Evolutionary conservation across 2,888 invertebrate species (phyloP).

Genomic region (Trissoscelio sp.): DNA sequence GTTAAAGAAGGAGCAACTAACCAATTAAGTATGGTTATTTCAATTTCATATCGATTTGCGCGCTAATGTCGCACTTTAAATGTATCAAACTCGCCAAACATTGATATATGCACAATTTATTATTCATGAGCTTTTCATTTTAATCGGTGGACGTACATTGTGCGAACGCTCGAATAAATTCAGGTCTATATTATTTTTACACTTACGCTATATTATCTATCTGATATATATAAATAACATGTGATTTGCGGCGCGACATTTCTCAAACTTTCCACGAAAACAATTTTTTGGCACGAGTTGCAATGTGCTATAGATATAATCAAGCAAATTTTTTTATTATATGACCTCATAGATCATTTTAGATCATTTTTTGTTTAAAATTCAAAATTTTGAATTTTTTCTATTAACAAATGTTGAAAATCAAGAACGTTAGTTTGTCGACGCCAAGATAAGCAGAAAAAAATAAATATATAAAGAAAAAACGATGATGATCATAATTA

Average conservation of each 20-base stretch:
- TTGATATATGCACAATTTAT: background rate
- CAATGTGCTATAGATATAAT: too few relatives aligned
- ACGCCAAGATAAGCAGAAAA: too few relatives aligned
- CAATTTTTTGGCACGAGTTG: constrained; percentile 2
- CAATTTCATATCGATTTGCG: background rate
- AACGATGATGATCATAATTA: too few relatives aligned
- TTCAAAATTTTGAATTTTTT: too few relatives aligned
- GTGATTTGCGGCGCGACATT: constrained; percentile 1
- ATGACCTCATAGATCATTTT: too few relatives aligned
- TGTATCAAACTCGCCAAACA: background rate
- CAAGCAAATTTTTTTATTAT: too few relatives aligned
- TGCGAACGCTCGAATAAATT: background rate
- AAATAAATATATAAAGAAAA: too few relatives aligned
- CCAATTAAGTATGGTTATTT: constrained; percentile 1
- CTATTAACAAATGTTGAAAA: too few relatives aligned
- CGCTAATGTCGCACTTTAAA: background rate
- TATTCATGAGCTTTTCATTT: background rate
- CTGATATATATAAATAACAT: background rate
- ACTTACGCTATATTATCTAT: too few relatives aligned
- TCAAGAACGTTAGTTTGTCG: too few relatives aligned
- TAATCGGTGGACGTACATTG: background rate
- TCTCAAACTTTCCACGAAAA: constrained; percentile 1
- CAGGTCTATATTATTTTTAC: constrained; percentile 4
- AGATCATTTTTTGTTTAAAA: too few relatives aligned
- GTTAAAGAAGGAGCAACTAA: background rate